Evolutionary conservation across 2,797 vertebrate species (phyloP), one percentile per base, ranked within the genome.

Genomic region (Pseudochromis fuscus): DNA sequence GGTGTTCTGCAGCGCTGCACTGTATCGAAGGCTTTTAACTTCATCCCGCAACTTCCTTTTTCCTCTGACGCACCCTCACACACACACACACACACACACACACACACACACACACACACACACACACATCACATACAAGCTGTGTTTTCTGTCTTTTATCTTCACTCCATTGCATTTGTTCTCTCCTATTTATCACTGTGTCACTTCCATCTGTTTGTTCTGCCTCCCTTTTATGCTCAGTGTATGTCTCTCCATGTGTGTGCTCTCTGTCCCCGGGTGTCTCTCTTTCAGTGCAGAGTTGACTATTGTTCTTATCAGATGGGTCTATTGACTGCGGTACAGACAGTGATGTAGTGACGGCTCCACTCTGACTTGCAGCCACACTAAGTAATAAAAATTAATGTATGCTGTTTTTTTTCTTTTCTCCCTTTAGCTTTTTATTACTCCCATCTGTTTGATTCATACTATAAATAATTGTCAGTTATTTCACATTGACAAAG

Each of bases 21-120:
- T 68, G 79, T 72, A 87, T 84, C 53, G 74, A 88, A 83, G 75
- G 79, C 90, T 93, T 94, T 93, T 89, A 92, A 92, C 89, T 91
- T 91, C 75, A 90, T 79, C 70, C 77, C 81, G 77, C 90, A 92
- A 94, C 94, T 94, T 95, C 94, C 94, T 95, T 85, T 93, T 94
- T 92, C 89, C 87, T 87, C 90, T 90, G 86, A 86, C 85, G 82
- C 90, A 79, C 79, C 35, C n/a, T n/a, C n/a, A n/a, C n/a, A n/a
- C n/a, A n/a, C n/a, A n/a, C n/a, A n/a, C n/a, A n/a, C n/a, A n/a
- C n/a, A n/a, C n/a, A n/a, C n/a, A n/a, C n/a, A n/a, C n/a, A n/a
- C n/a, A n/a, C n/a, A 52, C 49, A 35, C 77, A 53, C 51, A 57
- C 37, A 30, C 51, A 65, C 48, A 58, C 60, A 61, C 42, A 57